phyloP scores from a whole-genome alignment of 1,140 invertebrate species.

The Tetragnatha versicolor region DNA sequence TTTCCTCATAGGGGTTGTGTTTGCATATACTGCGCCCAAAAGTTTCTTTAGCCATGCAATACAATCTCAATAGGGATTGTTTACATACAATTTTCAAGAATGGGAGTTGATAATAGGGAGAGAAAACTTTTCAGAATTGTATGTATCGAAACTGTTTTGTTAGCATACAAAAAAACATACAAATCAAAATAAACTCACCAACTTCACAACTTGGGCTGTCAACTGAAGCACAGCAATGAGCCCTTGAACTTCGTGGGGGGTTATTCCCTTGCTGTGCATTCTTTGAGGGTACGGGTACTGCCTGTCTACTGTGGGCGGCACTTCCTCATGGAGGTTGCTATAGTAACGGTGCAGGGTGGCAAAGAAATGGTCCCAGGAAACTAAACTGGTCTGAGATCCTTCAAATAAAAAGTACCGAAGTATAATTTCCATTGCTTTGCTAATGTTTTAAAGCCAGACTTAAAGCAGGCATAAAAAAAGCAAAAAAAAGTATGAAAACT shows the following conservation, averaged over 20 bases:
- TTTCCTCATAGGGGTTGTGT: too few species aligned
- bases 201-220: conserved; percentile 75
- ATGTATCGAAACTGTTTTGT: too few species aligned
- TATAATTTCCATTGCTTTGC: too few species aligned
- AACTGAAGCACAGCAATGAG: conserved; percentile 81
- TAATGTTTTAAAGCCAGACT: too few species aligned
- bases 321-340: conserved; percentile 72
- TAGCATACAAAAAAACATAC: too few species aligned
- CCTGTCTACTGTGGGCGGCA: conserved; percentile 69
- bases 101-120: too few species aligned
- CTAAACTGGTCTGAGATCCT: conserved; percentile 64
- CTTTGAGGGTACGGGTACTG: conserved; percentile 71
- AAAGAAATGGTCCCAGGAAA: conserved; percentile 92
- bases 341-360: conserved; percentile 79
- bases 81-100: too few species aligned
- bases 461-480: too few species aligned
- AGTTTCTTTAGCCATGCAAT: too few species aligned
- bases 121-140: background rate
- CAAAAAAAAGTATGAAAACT: too few species aligned
- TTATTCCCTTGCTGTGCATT: conserved; percentile 73
- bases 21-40: too few species aligned
- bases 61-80: too few species aligned
- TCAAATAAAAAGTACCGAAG: conserved; percentile 17
- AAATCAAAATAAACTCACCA: conserved; percentile 59
- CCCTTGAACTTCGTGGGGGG: conserved; percentile 85